These are phyloP conservation scores for Epistrophe eligans DNA, from an alignment of 2,888 invertebrate species.

Conservation along the genomic window DNA sequence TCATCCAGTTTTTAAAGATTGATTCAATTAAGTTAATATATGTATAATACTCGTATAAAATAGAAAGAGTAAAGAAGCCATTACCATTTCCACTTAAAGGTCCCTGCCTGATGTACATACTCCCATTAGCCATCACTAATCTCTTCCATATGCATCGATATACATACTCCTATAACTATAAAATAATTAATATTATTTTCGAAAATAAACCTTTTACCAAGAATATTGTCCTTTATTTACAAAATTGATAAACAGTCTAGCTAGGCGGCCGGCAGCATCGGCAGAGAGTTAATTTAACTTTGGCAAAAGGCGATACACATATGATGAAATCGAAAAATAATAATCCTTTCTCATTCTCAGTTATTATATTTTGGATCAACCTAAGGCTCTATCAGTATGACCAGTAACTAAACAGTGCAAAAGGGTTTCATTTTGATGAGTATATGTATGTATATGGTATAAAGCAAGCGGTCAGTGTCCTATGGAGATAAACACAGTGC, in stretches of 20 bases:
- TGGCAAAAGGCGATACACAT: constrained; percentile 45
- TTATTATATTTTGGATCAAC: constrained; percentile 36
- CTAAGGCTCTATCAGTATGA: constrained; percentile 31
- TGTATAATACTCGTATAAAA: neutral
- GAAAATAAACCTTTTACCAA: constrained; percentile 40
- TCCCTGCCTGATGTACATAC: neutral
- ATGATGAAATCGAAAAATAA: constrained; percentile 64
- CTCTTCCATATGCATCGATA: constrained; percentile 1
- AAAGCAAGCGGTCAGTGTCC: constrained; percentile 53
- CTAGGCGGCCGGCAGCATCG: neutral
- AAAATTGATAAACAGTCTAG: constrained; percentile 25
- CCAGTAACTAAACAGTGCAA: constrained; percentile 7
- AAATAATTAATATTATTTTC: constrained; percentile 53
- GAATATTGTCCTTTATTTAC: constrained; percentile 3
- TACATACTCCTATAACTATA: constrained; percentile 1
- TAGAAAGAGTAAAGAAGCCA: constrained; percentile 21
- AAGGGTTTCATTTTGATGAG: constrained; percentile 27
- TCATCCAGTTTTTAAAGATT: neutral
- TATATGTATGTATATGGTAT: neutral
- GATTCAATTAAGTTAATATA: constrained; percentile 43
- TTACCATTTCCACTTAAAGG: constrained; percentile 36
- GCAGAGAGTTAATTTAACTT: constrained; percentile 49
- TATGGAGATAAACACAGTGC: constrained; percentile 52
- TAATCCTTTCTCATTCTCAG: constrained; percentile 66
- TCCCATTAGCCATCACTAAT: constrained; percentile 52